phyloP scores from a whole-genome alignment of 2,888 invertebrate genomes.

The Stenchaetothrips biformis region DNA sequence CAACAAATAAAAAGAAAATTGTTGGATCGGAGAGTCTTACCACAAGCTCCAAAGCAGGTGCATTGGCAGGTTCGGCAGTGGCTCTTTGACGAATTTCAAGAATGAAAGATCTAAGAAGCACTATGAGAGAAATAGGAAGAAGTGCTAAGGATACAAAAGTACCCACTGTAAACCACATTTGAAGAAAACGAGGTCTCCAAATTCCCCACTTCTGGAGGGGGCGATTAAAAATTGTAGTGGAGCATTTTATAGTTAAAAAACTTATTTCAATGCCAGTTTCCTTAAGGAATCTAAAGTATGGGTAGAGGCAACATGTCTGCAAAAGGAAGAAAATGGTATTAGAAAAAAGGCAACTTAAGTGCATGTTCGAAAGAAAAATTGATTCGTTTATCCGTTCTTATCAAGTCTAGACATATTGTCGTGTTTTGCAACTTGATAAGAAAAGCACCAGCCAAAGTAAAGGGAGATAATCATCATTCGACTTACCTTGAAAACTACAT shows the following conservation, averaged over 20 bases:
- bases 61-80: slow-evolving; percentile 31
- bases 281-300: slow-evolving; percentile 70
- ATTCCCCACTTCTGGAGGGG: slow-evolving; percentile 69
- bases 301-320: slow-evolving; percentile 79
- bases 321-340: slow-evolving; percentile 42
- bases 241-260: slow-evolving; percentile 69
- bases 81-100: neutral
- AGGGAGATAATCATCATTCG: neutral
- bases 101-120: neutral
- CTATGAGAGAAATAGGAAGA: slow-evolving; percentile 57
- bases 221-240: slow-evolving; percentile 72
- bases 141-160: slow-evolving; percentile 55
- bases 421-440: neutral
- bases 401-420: neutral
- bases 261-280: slow-evolving; percentile 70
- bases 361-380: neutral
- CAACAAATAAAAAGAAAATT: slow-evolving; percentile 26
- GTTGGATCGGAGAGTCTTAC: slow-evolving; percentile 40
- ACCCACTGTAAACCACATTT: slow-evolving; percentile 70
- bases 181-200: slow-evolving; percentile 55
- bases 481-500: slow-evolving; percentile 74
- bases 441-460: neutral
- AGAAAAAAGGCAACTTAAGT: too few species aligned
- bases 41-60: slow-evolving; percentile 45
- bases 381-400: neutral